phyloP scores from a whole-genome alignment of 2,888 invertebrate species.

The Parnassius orleans region DNA sequence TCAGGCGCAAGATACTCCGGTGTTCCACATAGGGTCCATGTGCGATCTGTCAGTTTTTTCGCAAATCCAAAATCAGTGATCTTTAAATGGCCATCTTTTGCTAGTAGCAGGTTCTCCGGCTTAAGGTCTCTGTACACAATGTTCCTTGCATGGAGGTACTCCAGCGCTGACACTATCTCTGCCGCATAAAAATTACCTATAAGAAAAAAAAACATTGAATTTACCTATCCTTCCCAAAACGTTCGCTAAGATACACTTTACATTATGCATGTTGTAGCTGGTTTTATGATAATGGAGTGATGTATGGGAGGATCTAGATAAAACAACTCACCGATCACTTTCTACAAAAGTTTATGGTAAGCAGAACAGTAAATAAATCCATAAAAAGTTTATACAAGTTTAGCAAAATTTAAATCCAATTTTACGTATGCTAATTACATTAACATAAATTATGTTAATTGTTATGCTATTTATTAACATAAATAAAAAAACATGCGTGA shows the following conservation, averaged over 20 bases:
- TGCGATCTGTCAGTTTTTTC: constrained; percentile 95
- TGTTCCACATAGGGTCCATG: constrained; percentile 98
- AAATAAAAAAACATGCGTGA: no score
- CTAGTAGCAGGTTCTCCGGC: constrained; percentile 96
- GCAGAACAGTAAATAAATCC: no score
- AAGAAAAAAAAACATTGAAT: constrained; percentile 27
- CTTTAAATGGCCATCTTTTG: constrained; percentile 96
- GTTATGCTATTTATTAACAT: no score
- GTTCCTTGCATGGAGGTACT: constrained; percentile 94
- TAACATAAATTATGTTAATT: no score
- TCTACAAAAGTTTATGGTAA: no score
- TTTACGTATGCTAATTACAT: no score
- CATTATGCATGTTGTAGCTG: not conserved
- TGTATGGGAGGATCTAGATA: no score
- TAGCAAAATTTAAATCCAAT: no score
- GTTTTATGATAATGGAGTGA: no score
- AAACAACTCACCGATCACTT: no score
- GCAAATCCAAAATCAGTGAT: constrained; percentile 99
- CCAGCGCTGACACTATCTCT: constrained; percentile 96
- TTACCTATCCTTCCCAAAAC: not conserved
- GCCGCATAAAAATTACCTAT: constrained; percentile 94
- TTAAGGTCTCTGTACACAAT: constrained; percentile 95
- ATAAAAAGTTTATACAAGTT: no score
- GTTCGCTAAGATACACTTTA: not conserved
- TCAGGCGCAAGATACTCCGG: constrained; percentile 98